These are phyloP conservation scores for Drosophila niveifrons DNA, from an alignment of 2,888 invertebrate genomes.

Conservation along the genomic window DNA sequence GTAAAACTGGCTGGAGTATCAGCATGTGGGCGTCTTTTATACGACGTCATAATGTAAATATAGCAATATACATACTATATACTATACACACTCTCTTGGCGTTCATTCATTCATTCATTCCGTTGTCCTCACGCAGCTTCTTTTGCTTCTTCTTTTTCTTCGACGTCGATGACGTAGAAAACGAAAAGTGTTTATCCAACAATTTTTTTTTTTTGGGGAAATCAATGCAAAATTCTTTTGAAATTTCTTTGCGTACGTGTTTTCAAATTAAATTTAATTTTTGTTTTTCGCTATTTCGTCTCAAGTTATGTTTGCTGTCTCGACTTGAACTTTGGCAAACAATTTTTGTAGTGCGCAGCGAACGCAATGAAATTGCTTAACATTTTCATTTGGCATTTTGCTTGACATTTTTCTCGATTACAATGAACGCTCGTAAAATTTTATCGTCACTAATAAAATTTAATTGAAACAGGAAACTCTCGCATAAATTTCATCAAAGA, in stretches of 20 bases:
- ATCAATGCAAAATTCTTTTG: conserved; percentile 46
- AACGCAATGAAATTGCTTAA: conserved; percentile 37
- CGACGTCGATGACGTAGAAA: conserved; percentile 48
- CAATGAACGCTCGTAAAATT: conserved; percentile 76
- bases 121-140: conserved; percentile 9
- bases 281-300: conserved; percentile 1
- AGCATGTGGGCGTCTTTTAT: conserved; percentile 31
- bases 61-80: conserved; percentile 17
- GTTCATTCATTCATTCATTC: conserved; percentile 6
- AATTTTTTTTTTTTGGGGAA: conserved; percentile 32
- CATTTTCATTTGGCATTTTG: conserved; percentile 65
- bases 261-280: conserved; percentile 12
- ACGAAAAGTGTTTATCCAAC: conserved; percentile 39
- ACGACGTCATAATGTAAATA: conserved; percentile 72
- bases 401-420: conserved; percentile 66
- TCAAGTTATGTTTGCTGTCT: conserved; percentile 23
- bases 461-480: conserved; percentile 80
- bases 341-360: conserved; percentile 28
- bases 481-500: conserved; percentile 68
- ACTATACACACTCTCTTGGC: not conserved
- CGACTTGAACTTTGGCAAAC: conserved; percentile 47
- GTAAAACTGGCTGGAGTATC: conserved; percentile 4
- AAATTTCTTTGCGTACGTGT: conserved; percentile 18
- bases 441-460: conserved; percentile 76
- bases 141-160: too few relatives aligned